Base-by-base conservation (phyloP, 2,888 invertebrate genomes). In the Saturnia pavonia region DNA sequence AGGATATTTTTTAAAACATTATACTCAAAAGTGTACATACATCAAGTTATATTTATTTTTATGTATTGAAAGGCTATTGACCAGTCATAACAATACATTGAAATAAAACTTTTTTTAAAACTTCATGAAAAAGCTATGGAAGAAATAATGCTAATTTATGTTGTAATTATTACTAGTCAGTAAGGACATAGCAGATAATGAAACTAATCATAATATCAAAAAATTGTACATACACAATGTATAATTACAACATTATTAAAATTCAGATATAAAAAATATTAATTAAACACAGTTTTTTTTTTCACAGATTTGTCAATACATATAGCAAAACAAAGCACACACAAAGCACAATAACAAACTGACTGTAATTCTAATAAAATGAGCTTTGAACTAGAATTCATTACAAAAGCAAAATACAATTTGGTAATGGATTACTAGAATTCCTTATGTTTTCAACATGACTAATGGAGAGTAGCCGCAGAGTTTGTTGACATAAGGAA, bases 341-440 rank as follows among this genome's bases (percentile, higher is more conserved):
- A 27, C 57, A 2, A 69, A 72, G 72, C 60, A 72, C 73, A 42
- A 48, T 34, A 70, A 65, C 67, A 70, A 72, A 70, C 72, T 67
- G 66, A 57, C 42, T 54, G 34, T 40, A 48, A 42, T 42, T 65
- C 8, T 19, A 65, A 40, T 67, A 69, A 67, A 71, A 67, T 74
- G 69, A 71, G 67, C 42, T 71, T 68, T 69, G 60, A 70, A 72
- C 68, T 71, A 54, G 42, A 43, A 22, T 66, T 66, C 22, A 65
- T 71, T 69, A 72, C 70, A 40, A 65, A 60, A 51, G 42, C 54
- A 67, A 70, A 66, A 70, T 40, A 70, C 40, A 70, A 82, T 84
- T 83, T 82, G 80, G 78, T 80, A 82, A 85, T 79, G 79, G 77
- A 76, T 78, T 80, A 74, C 69, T 70, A 68, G 80, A 83, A 85